Evolutionary conservation across 2,113 vertebrate genomes (phyloP), one percentile per base, ranked within the genome.

Genomic region (Grantiella picta): DNA sequence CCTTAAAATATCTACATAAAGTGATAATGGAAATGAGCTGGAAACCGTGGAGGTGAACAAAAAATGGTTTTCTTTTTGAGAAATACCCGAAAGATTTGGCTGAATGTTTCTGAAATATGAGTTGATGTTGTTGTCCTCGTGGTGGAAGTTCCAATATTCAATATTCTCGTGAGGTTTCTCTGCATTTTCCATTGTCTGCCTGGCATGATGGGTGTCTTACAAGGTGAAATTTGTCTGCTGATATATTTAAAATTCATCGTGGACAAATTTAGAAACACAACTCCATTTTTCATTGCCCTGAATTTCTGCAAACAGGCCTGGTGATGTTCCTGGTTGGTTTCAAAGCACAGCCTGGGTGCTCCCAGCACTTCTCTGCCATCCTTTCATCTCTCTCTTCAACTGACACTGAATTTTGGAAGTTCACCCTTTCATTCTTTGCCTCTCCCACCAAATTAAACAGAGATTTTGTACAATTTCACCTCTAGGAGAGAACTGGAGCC

Each of bases 211-310:
- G 27, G 16, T 53, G 29, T 31, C 50, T 68, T 49, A 61, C 15
- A 33, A 65, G 22, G 27, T 22, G 14, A 56, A 47, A 36, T 20
- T 22, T 12, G 72, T 49, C 33, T 68, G 61, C 15, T 3, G 24
- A 11, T 33, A 2, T 12, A 18, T 57, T 49, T 84, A 35, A 11
- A 36, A 12, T 1, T 0, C n/a, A 14, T 22, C 64, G 4, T 1
- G 29, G 28, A 7, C 47, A 23, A 66, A 40, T 14, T 63, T 3
- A 5, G n/a, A 56, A 71, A 35, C 27, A 14, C 5, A 33, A 7
- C 6, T 14, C 10, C 0, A 18, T 44, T 2, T 27, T 80, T 16
- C 25, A 49, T 35, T 57, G 18, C 21, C 42, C 3, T 0, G 15
- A n/a, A 9, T 16, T 56, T 44, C 25, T 61, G 52, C 33, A 56